These are phyloP conservation scores for Synergus gifuensis DNA, from an alignment of 2,888 invertebrate species.

Conservation along the genomic window DNA sequence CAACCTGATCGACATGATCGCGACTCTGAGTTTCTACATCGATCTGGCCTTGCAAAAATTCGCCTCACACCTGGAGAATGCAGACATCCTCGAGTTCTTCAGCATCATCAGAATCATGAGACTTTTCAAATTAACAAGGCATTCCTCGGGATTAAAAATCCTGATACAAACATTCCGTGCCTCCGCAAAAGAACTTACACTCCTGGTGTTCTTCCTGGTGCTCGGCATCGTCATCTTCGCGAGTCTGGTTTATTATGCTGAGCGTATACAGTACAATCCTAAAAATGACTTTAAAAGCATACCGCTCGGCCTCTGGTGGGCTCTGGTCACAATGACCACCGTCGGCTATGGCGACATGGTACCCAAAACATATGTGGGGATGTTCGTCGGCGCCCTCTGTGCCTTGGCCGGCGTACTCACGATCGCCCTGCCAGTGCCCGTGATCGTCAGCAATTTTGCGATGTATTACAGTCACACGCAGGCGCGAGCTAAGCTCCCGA, in stretches of 20 bases:
- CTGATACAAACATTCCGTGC: conserved; percentile 98
- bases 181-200: conserved; percentile 96
- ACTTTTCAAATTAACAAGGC: conserved; percentile 96
- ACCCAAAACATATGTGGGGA: conserved; percentile 98
- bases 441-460: conserved; percentile 99
- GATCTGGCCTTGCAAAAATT: conserved; percentile 94
- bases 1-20: conserved; percentile 99
- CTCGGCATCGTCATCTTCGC: conserved; percentile 97
- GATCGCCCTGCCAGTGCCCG: conserved; percentile 98
- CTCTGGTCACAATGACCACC: conserved; percentile 98
- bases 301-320: conserved; percentile 99
- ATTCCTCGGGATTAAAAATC: conserved; percentile 98
- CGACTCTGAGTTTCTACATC: conserved; percentile 98
- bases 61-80: conserved; percentile 94
- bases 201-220: conserved; percentile 98
- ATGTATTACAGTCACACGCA: conserved; percentile 97
- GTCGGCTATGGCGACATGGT: conserved; percentile 99
- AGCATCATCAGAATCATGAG: conserved; percentile 98
- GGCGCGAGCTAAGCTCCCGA: conserved; percentile 98
- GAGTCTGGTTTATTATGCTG: conserved; percentile 98
- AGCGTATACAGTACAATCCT: conserved; percentile 96
- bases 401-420: conserved; percentile 99
- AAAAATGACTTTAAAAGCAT: conserved; percentile 99
- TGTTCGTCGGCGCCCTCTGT: conserved; percentile 99
- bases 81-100: conserved; percentile 98